Evolutionary conservation across 1,140 invertebrate species (phyloP).

Genomic region (Apis florea): DNA sequence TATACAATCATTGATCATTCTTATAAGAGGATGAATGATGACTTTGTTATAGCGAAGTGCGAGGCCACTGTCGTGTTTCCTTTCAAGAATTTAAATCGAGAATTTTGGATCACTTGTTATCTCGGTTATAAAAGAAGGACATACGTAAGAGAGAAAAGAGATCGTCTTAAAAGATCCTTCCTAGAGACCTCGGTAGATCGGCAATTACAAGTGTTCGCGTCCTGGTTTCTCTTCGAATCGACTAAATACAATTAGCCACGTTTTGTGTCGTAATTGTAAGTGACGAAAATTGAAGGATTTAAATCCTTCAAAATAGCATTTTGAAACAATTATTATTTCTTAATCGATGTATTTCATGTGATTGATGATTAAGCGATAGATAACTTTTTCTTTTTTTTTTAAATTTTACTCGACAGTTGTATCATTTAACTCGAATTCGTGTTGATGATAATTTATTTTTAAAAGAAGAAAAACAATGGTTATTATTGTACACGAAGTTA

Average conservation of each 20-base stretch:
- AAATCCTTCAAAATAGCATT: too few species aligned
- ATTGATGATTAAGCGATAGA: too few species aligned
- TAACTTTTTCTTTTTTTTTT: too few species aligned
- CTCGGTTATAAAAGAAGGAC: slow-evolving; percentile 30
- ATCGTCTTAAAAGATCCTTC: slow-evolving; percentile 18
- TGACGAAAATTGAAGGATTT: neutral
- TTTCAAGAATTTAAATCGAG: slow-evolving; percentile 16
- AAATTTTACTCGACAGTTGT: too few species aligned
- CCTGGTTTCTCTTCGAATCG: slow-evolving; percentile 23
- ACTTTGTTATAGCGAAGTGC: slow-evolving; percentile 8
- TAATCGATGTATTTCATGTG: too few species aligned
- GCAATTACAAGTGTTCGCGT: slow-evolving; percentile 30
- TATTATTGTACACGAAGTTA: neutral
- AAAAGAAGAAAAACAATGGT: neutral
- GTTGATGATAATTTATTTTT: neutral
- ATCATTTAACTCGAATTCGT: too few species aligned
- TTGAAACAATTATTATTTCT: too few species aligned
- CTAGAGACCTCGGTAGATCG: slow-evolving; percentile 6
- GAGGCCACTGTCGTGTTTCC: neutral
- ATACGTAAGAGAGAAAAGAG: slow-evolving; percentile 8
- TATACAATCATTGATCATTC: neutral
- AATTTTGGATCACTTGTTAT: slow-evolving; percentile 14
- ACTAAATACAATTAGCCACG: neutral
- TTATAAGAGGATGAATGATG: neutral
- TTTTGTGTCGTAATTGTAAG: neutral